A percentile compares a stretch with the other conserved stretches of the same genome.
These are phyloP conservation scores for Thyatira batis DNA, from an alignment of 2,888 invertebrate species.

Conservation along the genomic window DNA sequence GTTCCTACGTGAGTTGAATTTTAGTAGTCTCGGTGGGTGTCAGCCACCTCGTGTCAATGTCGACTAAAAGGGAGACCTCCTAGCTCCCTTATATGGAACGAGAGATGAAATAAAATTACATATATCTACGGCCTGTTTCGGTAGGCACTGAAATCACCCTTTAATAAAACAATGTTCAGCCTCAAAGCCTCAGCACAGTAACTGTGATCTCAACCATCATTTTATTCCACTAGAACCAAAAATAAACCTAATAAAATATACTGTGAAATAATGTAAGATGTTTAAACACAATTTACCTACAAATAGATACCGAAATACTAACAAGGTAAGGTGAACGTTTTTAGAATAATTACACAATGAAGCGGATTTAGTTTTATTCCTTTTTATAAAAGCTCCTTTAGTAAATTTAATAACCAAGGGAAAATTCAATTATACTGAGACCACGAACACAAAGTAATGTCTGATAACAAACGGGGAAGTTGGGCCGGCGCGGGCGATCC, in stretches of 20 bases:
- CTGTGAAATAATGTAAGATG: no score
- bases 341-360: background rate
- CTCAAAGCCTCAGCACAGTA: no score
- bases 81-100: background rate
- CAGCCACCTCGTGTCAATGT: background rate
- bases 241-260: no score
- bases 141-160: no score
- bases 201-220: no score
- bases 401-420: conserved; percentile 14
- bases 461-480: conserved; percentile 33
- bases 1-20: conserved; percentile 57
- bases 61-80: background rate
- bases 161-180: no score
- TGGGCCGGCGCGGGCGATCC: conserved; percentile 21
- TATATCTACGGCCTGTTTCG: no score
- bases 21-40: conserved; percentile 40
- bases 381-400: background rate
- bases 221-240: no score
- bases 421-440: conserved; percentile 49
- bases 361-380: background rate
- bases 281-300: no score
- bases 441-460: conserved; percentile 31
- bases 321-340: no score
- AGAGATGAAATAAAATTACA: background rate
- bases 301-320: no score